Conservation (phyloP, 92 coral and sea anemone genomes). For the Heliopora coerulea region DNA sequence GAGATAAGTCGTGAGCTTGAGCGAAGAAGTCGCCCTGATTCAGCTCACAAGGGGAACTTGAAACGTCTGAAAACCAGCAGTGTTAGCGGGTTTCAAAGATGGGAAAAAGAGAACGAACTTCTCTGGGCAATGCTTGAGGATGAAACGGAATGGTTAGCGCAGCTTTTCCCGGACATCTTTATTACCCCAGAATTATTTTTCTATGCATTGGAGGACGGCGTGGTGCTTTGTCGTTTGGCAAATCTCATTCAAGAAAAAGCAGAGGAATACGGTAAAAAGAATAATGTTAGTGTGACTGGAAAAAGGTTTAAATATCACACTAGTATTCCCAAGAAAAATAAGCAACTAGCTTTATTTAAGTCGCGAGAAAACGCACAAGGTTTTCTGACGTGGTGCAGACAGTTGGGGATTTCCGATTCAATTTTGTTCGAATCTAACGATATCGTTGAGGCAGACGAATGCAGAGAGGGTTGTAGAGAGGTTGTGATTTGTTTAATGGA, state of each 20-base stretch:
- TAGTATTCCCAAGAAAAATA: constrained; percentile 56
- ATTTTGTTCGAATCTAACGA: constrained; percentile 97
- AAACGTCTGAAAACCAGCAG: constrained; percentile 93
- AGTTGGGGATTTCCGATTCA: constrained; percentile 88
- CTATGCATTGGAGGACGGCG: constrained; percentile 95
- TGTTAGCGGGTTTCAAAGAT: constrained; percentile 83
- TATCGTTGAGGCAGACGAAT: constrained; percentile 93
- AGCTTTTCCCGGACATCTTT: constrained; percentile 78
- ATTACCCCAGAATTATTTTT: constrained; percentile 90
- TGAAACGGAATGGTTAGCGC: constrained; percentile 85
- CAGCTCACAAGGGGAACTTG: constrained; percentile 67
- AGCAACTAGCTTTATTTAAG: constrained; percentile 78
- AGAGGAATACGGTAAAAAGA: constrained; percentile 58
- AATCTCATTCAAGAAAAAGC: constrained; percentile 95
- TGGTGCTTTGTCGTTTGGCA: constrained; percentile 84
- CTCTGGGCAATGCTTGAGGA: constrained; percentile 98
- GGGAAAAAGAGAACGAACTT: constrained; percentile 98
- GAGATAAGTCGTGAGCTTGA: constrained; percentile 4
- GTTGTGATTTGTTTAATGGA: constrained; percentile 97
- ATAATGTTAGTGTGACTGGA: constrained; percentile 66
- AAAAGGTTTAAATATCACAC: constrained; percentile 69
- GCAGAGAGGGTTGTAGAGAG: constrained; percentile 92
- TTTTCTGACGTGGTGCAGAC: constrained; percentile 97
- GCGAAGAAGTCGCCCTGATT: constrained; percentile 39
- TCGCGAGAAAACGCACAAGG: constrained; percentile 95